Evolutionary conservation across 1,140 invertebrate genomes (phyloP), one percentile per base, ranked within the genome.

Genomic region (Brachionus koreanus): DNA sequence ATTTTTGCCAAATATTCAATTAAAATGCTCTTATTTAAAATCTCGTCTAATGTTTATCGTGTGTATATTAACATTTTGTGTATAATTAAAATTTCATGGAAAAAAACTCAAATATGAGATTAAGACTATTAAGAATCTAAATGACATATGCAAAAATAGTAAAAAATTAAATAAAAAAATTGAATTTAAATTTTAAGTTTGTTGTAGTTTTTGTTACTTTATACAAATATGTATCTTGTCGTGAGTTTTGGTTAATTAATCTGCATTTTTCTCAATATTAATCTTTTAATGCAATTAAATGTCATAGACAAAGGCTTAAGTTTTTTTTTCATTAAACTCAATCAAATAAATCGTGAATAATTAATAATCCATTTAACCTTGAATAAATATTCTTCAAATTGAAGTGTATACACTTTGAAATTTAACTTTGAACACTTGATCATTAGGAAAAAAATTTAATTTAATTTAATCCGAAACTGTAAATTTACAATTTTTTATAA

Each of bases 221-320:
- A 57, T 10, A 57, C 49, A 57, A 57, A 57, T 57, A 19, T 19
- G n/a, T 57, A 23, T 57, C 16, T 57, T 57, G 16, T 19, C 29
- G 29, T 57, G n/a, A 9, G 49, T n/a, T 57, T 57, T 57, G 16
- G 49, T 57, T 57, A 19, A 57, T 57, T 57, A 57, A 57, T 57
- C 19, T 57, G 19, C 4, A 9, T 57, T 57, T 52, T 57, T 25
- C 49, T 19, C 19, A 7, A 57, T 7, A 57, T 57, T 57, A 57
- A 57, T 57, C 49, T 57, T 23, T 57, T 57, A 57, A 57, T 57
- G 49, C 49, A 57, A 57, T n/a, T 57, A 57, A 57, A 57, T 57
- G 49, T 57, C 49, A 57, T 57, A 57, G 49, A 57, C 49, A 57
- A 57, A 57, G 6, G 5, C n/a, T 57, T 25, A 23, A 7, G 49